Conservation (phyloP, 2,888 invertebrate species). For the Idaea dimidiata region DNA sequence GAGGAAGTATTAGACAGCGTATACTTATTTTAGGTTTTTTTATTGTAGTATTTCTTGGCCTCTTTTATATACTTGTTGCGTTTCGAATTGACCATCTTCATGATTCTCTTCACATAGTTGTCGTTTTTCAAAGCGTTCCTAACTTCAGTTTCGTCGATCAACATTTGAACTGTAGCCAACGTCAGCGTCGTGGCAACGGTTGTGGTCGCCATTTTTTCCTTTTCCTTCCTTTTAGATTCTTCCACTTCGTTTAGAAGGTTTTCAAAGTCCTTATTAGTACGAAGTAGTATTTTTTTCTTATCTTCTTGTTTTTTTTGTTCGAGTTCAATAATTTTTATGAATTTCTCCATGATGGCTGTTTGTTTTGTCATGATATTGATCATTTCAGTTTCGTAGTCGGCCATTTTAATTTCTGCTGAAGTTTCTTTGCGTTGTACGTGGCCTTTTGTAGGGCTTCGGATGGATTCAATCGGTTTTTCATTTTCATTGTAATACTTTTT, state of each 20-base stretch:
- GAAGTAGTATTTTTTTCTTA: no score
- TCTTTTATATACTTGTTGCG: conserved; percentile 37
- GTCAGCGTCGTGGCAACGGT: conserved; percentile 6
- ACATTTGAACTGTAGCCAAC: conserved; percentile 33
- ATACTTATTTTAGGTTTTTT: no score
- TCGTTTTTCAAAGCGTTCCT: conserved; percentile 44
- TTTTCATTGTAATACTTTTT: no score
- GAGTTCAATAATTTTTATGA: conserved; percentile 22
- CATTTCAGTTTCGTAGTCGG: not conserved
- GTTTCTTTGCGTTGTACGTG: no score
- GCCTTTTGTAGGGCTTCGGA: no score
- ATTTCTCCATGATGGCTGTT: conserved; percentile 31
- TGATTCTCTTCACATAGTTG: conserved; percentile 50
- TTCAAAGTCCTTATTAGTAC: conserved; percentile 28
- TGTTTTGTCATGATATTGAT: conserved; percentile 11
- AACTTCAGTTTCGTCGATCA: conserved; percentile 52
- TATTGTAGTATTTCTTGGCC: conserved; percentile 20
- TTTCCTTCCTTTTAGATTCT: not conserved
- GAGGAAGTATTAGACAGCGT: no score
- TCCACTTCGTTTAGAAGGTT: conserved; percentile 20
- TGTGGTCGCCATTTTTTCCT: conserved; percentile 11
- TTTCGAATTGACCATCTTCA: conserved; percentile 48
- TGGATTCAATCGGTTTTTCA: no score
- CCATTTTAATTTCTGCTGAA: no score
- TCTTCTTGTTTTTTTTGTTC: conserved; percentile 6